Base-by-base conservation (phyloP, 2,888 invertebrate species). In the Acrobasis repandana region DNA sequence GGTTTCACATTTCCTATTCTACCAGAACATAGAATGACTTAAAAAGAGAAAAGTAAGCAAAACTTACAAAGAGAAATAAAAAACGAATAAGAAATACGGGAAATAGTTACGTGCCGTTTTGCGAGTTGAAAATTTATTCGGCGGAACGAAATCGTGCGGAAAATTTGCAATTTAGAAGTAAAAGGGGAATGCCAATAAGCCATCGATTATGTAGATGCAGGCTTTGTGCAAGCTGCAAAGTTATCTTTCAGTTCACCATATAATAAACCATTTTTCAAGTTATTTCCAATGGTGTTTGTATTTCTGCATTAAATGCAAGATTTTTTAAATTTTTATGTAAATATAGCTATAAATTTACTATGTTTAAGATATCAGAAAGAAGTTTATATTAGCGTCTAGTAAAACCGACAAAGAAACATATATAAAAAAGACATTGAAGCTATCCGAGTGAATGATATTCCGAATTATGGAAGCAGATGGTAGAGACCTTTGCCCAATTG, bases 101-200 rank as follows among this genome's bases (percentile, higher is more conserved):
- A 82, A 81, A 84, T 80, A 81, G 85, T 86, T 84, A 79, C 82
- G 80, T 82, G 77, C 77, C 78, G 80, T 79, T 79, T 82, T 81
- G 83, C 84, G 80, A 80, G 77, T 86, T 80, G 85, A 85, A 89
- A 91, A 91, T 91, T 83, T 90, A 91, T 90, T 87, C 87, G 77
- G 78, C 75, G 76, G 82, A 78, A 77, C 80, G 86, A 90, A 90
- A 90, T 92, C 90, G 91, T 87, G 90, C 82, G 88, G 90, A 92
- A 92, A 91, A 92, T 92, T 91, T 90, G 90, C 91, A 90, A 90
- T 92, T 92, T 91, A 87, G 86, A 88, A 90, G 89, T 90, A 89
- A 89, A 86, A 85, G 85, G 88, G 89, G 90, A 89, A 89, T 82
- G 83, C 82, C 90, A 90, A 90, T 91, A 91, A 88, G 88, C 87